Percentiles rank a stretch among this genome's conserved stretches.
Conservation (phyloP, 1,140 invertebrate species). For the Trinorchestia longiramus region DNA sequence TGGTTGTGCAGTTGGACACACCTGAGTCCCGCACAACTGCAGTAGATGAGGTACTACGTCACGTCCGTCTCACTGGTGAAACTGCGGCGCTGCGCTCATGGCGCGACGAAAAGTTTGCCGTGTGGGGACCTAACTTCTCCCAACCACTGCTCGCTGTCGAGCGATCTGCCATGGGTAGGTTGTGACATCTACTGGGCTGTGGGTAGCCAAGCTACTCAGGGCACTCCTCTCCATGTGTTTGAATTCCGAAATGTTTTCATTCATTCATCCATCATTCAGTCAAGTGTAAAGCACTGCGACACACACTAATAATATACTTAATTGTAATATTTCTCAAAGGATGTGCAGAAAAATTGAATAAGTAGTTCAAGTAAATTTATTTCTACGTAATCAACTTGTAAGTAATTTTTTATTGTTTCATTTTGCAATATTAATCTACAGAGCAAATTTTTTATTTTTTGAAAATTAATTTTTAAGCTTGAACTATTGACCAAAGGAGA, state of each 20-base stretch:
- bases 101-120: constrained; percentile 93
- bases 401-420: no score
- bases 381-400: no score
- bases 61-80: constrained; percentile 77
- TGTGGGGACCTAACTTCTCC: constrained; percentile 79
- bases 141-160: constrained; percentile 89
- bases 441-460: no score
- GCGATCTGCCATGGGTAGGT: constrained; percentile 86
- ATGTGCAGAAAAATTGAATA: no score
- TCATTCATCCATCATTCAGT: neutral
- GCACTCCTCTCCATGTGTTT: no score
- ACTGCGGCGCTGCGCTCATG: constrained; percentile 85
- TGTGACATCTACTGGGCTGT: neutral
- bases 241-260: neutral
- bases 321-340: neutral
- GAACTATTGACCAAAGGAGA: no score
- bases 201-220: neutral
- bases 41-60: constrained; percentile 83
- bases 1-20: constrained; percentile 77
- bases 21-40: constrained; percentile 83
- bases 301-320: neutral
- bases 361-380: no score
- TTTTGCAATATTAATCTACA: no score
- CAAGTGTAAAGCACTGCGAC: neutral
- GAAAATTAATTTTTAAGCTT: no score